Evolutionary conservation across 2,888 invertebrate species (phyloP).

Genomic region (Rhagophthalmus giganteus): DNA sequence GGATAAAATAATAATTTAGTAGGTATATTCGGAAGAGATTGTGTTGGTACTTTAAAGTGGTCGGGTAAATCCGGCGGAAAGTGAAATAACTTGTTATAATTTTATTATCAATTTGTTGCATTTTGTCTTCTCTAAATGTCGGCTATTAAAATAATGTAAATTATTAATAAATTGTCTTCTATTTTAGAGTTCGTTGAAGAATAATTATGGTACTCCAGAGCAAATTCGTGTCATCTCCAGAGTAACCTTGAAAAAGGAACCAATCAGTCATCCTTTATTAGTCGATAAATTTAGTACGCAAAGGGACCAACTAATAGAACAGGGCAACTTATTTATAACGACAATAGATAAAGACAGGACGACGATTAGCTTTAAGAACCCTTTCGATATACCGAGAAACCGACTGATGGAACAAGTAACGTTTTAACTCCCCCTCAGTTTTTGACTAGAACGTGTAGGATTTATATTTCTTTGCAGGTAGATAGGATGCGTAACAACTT

Average conservation of each 20-base stretch:
- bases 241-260: constrained; percentile 71
- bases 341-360: constrained; percentile 58
- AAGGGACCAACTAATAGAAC: constrained; percentile 84
- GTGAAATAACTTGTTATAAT: no score
- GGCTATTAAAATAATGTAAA: no score
- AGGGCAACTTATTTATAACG: constrained; percentile 80
- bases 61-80: no score
- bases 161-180: no score
- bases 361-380: constrained; percentile 82
- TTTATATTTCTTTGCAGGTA: constrained; percentile 58
- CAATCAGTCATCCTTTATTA: constrained; percentile 79
- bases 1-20: no score
- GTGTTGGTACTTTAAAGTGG: no score
- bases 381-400: constrained; percentile 91
- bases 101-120: no score
- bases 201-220: constrained; percentile 45
- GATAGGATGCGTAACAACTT: constrained; percentile 94
- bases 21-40: no score
- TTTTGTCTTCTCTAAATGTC: no score
- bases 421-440: constrained; percentile 1
- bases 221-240: constrained; percentile 58
- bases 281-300: constrained; percentile 81
- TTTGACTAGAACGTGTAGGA: not conserved
- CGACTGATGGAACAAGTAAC: constrained; percentile 82
- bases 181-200: constrained; percentile 27